Evolutionary conservation across 2,888 invertebrate genomes (phyloP), one percentile per base, ranked within the genome.

Genomic region (Scaptomyza cyrtandrae): DNA sequence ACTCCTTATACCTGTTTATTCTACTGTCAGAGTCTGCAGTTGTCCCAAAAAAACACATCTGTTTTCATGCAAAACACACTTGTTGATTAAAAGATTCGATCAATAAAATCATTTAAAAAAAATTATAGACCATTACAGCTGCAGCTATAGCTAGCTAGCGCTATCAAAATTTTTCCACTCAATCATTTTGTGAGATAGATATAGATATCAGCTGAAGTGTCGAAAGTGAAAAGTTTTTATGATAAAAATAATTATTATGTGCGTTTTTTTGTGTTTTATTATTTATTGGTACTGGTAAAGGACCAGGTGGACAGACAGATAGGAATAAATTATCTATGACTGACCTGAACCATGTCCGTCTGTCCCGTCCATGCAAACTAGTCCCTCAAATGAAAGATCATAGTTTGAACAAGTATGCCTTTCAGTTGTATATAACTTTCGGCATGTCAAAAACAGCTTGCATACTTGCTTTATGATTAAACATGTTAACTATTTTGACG

Each of bases 151-250:
- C 0, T 10, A 33, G 31, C 14, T 58, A 29, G 13, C 3, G 14
- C 19, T 43, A 9, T 24, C 13, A n/a, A 9, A 16, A 53, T 16
- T 16, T 9, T 41, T 14, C 14, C 53, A 44, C 33, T 59, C 54
- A 33, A 59, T 59, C 58, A 60, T 60, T 31, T 31, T 55, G 14
- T 14, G 19, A 16, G 45, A 55, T 60, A 31, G 13, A 14, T 29
- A 55, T 60, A 31, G 13, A 14, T 29, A 60, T 60, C 60, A 46
- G 6, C 10, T 19, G 14, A 60, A 24, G 9, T 55, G 37, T 55
- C 35, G 14, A 16, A 16, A 9, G n/a, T 19, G 35, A 29, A 37
- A 53, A 29, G 19, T 37, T 60, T 14, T 24, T 55, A 37, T 29
- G n/a, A 10, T 19, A n/a, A n/a, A 37, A 37, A 6, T 6, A n/a